Conservation (phyloP, 2,113 vertebrate species). For the Salvelinus fontinalis region DNA sequence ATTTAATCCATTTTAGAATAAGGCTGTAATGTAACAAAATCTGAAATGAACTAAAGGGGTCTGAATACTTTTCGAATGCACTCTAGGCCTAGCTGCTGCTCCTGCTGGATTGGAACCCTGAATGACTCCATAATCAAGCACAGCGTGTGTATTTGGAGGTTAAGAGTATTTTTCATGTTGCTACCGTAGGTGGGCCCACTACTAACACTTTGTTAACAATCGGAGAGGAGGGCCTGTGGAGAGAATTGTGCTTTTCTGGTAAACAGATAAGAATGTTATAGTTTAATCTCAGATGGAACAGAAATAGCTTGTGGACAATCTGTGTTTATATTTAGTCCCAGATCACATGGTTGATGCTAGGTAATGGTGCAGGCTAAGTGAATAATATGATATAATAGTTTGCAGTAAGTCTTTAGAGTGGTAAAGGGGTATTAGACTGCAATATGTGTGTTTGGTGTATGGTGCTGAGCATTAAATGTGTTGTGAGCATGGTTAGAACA, state of each 20-base stretch:
- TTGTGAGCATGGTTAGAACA: too few species aligned
- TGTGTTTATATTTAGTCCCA: constrained; percentile 36
- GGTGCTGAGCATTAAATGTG: too few species aligned
- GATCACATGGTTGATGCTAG: constrained; percentile 46
- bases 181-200: not conserved
- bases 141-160: not conserved
- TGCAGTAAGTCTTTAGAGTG: constrained; percentile 17
- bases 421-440: too few species aligned
- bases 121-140: constrained; percentile 2
- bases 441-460: too few species aligned
- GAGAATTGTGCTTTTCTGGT: constrained; percentile 8
- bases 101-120: not conserved
- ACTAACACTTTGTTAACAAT: not conserved
- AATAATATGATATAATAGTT: constrained; percentile 39
- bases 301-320: not conserved
- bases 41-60: too few species aligned
- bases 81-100: not conserved
- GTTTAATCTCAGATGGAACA: not conserved
- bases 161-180: not conserved
- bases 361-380: constrained; percentile 19
- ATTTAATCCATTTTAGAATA: too few species aligned
- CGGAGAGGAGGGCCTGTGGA: not conserved
- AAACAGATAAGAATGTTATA: constrained; percentile 24
- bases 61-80: too few species aligned
- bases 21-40: too few species aligned